These are phyloP conservation scores for Tetranychus truncatus DNA, from an alignment of 2,888 invertebrate species.

Conservation along the genomic window DNA sequence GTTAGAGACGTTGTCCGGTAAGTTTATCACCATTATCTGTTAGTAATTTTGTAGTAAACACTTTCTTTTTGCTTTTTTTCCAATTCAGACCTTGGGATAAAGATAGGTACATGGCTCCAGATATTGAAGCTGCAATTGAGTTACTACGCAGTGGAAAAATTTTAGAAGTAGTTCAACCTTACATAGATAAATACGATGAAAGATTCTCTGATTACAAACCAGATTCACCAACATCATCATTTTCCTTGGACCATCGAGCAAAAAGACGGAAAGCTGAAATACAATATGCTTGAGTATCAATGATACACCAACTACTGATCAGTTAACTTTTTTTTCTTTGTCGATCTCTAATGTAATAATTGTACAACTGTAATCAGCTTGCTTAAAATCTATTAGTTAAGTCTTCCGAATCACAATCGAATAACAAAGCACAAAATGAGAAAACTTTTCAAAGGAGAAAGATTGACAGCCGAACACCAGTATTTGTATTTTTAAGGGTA, in stretches of 20 bases:
- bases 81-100: conserved; percentile 40
- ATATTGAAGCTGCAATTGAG: conserved; percentile 43
- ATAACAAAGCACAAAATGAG: no score
- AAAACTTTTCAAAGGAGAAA: no score
- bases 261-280: neutral
- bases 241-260: neutral
- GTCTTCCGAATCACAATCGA: no score
- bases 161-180: conserved; percentile 40
- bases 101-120: conserved; percentile 47
- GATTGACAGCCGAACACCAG: no score
- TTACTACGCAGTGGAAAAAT: conserved; percentile 38
- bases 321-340: no score
- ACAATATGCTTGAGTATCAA: neutral
- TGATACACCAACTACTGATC: neutral
- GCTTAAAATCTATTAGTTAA: no score
- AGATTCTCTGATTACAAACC: neutral
- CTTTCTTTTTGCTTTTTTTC: neutral
- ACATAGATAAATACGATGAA: conserved; percentile 33
- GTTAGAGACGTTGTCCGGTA: conserved; percentile 40
- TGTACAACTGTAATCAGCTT: no score
- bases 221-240: neutral
- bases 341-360: no score
- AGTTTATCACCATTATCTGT: conserved; percentile 22
- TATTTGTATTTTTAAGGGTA: no score
- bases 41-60: neutral